Base-by-base conservation (phyloP, 2,888 invertebrate species). In the Vandiemenella viatica region DNA sequence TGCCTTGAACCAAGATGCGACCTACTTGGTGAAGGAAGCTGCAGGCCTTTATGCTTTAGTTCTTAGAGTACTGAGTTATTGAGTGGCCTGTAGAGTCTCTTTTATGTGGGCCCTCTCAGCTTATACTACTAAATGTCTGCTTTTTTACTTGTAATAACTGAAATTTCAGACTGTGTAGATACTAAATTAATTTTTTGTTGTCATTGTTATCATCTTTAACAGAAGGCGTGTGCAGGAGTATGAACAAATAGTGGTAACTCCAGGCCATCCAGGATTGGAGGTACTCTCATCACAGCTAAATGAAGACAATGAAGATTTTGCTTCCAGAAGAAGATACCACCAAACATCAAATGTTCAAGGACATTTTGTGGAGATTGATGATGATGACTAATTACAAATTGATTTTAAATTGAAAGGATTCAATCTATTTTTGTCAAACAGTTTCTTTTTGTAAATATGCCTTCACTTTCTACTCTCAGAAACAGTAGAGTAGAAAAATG, bases 241-340 rank as follows among this genome's bases (percentile, higher is more conserved):
- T 60, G 89, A 89, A 62, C 87, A 88, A 65, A 78, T 89, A 56
- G 83, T 89, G 4, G 86, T 89, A 48, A 84, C 88, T 6, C 87
- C 88, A 0, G 77, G 82, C 10, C 83, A 85, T 65, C 80, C 83
- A 0, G 83, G 81, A 48, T 77, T 89, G 23, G 77, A 83, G 56
- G 76, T 90, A 26, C 80, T 81, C 55, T 82, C 89, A 48, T 81
- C 91, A 52, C 87, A 93, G 62, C 70, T 95, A 46, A 96, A 92
- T 57, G 92, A 95, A 62, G 90, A 92, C 62, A 96, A 95, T 67
- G 85, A 86, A 67, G 96, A 96, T 68, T 96, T 95, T 68, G 83
- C 92, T 8, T 84, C 84, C 49, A 76, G 96, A 55, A 80, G 88
- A 58, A 79, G 90, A 56, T 96, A 93, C 68, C 96, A 96, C 69